A percentile compares a stretch with the other conserved stretches of the same genome.
These are phyloP conservation scores for Cinara cedri DNA, from an alignment of 2,888 invertebrate species.

Conservation along the genomic window DNA sequence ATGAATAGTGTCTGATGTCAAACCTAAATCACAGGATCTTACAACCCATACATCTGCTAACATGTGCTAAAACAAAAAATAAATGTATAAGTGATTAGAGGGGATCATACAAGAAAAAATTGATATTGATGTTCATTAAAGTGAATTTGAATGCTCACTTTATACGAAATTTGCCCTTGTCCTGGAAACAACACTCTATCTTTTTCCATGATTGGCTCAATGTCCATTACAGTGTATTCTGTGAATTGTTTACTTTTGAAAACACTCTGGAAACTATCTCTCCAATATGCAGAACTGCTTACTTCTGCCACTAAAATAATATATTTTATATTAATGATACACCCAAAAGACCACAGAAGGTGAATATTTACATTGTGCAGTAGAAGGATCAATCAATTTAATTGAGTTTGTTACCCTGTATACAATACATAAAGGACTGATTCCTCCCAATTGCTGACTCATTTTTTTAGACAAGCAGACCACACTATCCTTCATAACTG, in stretches of 20 bases:
- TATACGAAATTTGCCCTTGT: conserved; percentile 83
- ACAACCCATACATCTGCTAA: conserved; percentile 94
- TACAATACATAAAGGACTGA: conserved; percentile 86
- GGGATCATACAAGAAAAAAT: no score
- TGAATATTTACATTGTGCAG: conserved; percentile 75
- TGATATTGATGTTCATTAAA: background rate
- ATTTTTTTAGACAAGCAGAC: conserved; percentile 88
- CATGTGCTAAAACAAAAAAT: conserved; percentile 69
- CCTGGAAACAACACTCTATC: conserved; percentile 83
- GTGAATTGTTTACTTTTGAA: conserved; percentile 89
- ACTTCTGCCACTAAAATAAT: conserved; percentile 78
- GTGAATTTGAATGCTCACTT: conserved; percentile 64
- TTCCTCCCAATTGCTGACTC: conserved; percentile 84
- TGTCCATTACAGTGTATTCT: conserved; percentile 94
- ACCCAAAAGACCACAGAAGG: conserved; percentile 42
- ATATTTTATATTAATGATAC: conserved; percentile 57
- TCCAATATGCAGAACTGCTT: conserved; percentile 80
- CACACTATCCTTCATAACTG: conserved; percentile 91
- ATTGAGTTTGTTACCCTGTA: conserved; percentile 86
- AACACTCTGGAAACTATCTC: conserved; percentile 83
- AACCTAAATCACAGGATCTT: conserved; percentile 82
- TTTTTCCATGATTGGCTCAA: conserved; percentile 78
- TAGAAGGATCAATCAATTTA: conserved; percentile 89
- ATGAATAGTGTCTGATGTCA: conserved; percentile 80
- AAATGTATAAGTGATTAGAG: background rate